A percentile compares a stretch with the other conserved stretches of the same genome.
These are phyloP conservation scores for Seriola aureovittata DNA, from an alignment of 2,113 vertebrate genomes.

Conservation along the genomic window DNA sequence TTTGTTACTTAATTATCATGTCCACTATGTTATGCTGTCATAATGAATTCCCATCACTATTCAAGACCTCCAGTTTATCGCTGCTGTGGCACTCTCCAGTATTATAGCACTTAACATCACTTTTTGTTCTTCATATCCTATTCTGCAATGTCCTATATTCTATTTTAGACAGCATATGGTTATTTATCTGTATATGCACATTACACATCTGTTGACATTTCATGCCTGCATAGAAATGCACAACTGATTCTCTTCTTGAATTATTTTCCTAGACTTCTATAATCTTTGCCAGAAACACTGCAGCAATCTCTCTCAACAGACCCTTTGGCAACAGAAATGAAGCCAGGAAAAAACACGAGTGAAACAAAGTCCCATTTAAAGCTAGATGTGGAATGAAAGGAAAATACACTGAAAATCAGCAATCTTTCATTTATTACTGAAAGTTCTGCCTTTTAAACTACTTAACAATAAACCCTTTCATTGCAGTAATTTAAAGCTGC, in stretches of 20 bases:
- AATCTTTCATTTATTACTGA: background rate
- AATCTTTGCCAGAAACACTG: constrained; percentile 1
- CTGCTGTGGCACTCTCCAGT: background rate
- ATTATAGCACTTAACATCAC: too few species aligned
- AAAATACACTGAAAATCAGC: background rate
- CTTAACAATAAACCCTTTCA: background rate
- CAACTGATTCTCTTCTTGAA: background rate
- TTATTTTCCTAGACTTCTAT: background rate
- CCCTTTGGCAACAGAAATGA: background rate
- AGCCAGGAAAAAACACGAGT: constrained; percentile 1
- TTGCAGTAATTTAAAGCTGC: background rate
- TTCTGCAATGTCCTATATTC: background rate
- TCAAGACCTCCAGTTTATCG: background rate
- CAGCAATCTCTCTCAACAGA: constrained; percentile 4
- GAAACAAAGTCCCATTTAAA: background rate
- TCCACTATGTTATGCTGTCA: too few species aligned
- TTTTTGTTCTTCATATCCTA: background rate
- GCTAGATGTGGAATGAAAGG: background rate
- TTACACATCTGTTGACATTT: background rate
- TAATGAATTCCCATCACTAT: background rate
- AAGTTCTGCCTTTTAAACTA: background rate
- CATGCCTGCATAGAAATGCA: background rate
- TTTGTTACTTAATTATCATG: background rate
- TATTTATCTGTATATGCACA: background rate
- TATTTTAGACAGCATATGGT: background rate